Percentiles rank a stretch among this genome's conserved stretches.
phyloP scores from a whole-genome alignment of 2,888 invertebrate genomes.

The Polymixis lichenea region DNA sequence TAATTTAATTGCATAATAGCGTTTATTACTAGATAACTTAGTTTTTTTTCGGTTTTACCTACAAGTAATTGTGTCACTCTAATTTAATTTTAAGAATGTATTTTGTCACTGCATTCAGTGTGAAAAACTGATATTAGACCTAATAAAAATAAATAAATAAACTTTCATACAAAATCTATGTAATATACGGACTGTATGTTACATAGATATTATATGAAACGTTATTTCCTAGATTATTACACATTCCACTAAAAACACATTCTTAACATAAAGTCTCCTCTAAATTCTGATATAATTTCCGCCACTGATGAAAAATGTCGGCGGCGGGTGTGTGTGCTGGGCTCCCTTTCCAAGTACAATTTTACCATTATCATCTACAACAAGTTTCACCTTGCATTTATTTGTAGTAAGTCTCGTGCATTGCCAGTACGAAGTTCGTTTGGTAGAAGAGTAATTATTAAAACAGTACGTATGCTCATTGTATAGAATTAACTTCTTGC shows the following conservation, averaged over 20 bases:
- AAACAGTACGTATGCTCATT: conserved; percentile 32
- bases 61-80: too few species aligned
- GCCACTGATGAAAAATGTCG: conserved; percentile 3
- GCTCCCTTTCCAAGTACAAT: neutral
- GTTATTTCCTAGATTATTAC: neutral
- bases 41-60: too few species aligned
- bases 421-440: conserved; percentile 27
- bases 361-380: conserved; percentile 7
- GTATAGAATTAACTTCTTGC: conserved; percentile 25
- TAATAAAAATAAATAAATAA: too few species aligned
- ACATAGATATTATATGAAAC: too few species aligned
- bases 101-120: too few species aligned
- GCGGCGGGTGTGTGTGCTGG: conserved; percentile 21
- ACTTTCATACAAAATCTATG: neutral
- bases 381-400: conserved; percentile 25
- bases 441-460: conserved; percentile 10
- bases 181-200: too few species aligned
- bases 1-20: too few species aligned
- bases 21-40: too few species aligned
- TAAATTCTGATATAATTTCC: conserved; percentile 30
- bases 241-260: neutral
- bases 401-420: conserved; percentile 3
- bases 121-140: too few species aligned
- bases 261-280: neutral
- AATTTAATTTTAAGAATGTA: too few species aligned